Evolutionary conservation across 2,797 vertebrate genomes (phyloP).

Genomic region (Periophthalmus magnuspinnatus): DNA sequence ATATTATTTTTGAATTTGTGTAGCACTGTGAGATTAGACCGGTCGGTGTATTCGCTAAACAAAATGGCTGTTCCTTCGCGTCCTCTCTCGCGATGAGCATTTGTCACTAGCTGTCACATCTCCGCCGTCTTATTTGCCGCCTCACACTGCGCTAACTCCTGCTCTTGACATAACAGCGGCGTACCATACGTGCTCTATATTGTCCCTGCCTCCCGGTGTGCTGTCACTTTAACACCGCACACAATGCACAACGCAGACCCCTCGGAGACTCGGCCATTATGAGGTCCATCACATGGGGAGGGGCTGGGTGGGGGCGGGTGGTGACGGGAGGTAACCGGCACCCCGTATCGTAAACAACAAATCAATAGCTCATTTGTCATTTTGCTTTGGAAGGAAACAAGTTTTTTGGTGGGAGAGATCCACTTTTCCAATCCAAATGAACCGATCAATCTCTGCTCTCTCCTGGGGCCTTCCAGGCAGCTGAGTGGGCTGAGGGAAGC

Average conservation of each 20-base stretch:
- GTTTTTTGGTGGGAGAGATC: constrained; percentile 71
- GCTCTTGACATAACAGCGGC: not conserved
- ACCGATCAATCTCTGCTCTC: constrained; percentile 75
- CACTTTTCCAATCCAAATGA: constrained; percentile 80
- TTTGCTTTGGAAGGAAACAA: constrained; percentile 74
- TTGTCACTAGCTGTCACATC: not conserved
- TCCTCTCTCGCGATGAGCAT: not conserved
- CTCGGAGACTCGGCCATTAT: constrained; percentile 63
- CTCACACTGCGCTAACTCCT: not conserved
- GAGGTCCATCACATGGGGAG: constrained; percentile 69
- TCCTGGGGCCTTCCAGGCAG: constrained; percentile 49
- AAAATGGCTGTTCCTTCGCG: constrained; percentile 2
- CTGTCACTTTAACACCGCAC: constrained; percentile 40
- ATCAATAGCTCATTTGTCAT: constrained; percentile 83
- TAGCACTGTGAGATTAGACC: too few relatives aligned
- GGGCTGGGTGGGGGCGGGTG: constrained; percentile 52
- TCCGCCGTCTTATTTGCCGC: constrained; percentile 14
- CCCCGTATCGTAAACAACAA: constrained; percentile 73
- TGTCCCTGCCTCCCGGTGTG: constrained; percentile 11
- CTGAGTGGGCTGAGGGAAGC: constrained; percentile 33
- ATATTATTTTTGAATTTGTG: not conserved
- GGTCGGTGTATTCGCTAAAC: not conserved
- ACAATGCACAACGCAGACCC: constrained; percentile 35
- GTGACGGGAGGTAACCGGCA: constrained; percentile 51
- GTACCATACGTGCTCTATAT: not conserved